Conservation (phyloP, 2,113 vertebrate species). For the Heliornis fulica region DNA sequence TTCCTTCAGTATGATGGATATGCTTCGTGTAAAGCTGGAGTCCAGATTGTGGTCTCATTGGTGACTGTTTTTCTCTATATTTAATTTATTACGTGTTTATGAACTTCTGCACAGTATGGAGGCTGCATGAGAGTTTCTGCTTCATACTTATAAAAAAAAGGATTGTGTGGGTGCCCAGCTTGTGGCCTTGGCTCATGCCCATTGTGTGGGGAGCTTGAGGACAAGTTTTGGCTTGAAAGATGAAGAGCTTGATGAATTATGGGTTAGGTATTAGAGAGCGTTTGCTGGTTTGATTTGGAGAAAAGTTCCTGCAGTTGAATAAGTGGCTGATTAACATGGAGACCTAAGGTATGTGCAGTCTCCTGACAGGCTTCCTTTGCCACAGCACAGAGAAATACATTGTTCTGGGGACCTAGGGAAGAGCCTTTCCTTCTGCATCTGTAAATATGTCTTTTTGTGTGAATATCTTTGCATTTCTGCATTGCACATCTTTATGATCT, state of each 20-base stretch:
- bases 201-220: slow-evolving; percentile 34
- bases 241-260: slow-evolving; percentile 68
- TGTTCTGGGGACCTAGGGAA: not conserved
- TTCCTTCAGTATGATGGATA: slow-evolving; percentile 39
- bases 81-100: slow-evolving; percentile 38
- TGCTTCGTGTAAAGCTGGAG: not conserved
- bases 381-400: not conserved
- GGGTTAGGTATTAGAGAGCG: slow-evolving; percentile 69
- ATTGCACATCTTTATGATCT: not conserved
- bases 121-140: slow-evolving; percentile 1
- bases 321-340: not conserved
- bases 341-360: not conserved
- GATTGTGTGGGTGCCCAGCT: slow-evolving; percentile 64
- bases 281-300: slow-evolving; percentile 70
- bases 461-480: not conserved
- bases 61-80: not conserved
- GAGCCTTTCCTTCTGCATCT: not conserved
- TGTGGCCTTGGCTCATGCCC: slow-evolving; percentile 56
- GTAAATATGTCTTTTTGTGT: not conserved
- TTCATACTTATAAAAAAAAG: slow-evolving; percentile 43
- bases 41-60: not conserved
- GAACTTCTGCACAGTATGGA: slow-evolving; percentile 8
- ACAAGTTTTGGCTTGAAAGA: slow-evolving; percentile 53
- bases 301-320: slow-evolving; percentile 35
- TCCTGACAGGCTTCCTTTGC: not conserved